These are phyloP conservation scores for Chlorodrepanis virens DNA, from an alignment of 2,113 vertebrate species.

Conservation along the genomic window DNA sequence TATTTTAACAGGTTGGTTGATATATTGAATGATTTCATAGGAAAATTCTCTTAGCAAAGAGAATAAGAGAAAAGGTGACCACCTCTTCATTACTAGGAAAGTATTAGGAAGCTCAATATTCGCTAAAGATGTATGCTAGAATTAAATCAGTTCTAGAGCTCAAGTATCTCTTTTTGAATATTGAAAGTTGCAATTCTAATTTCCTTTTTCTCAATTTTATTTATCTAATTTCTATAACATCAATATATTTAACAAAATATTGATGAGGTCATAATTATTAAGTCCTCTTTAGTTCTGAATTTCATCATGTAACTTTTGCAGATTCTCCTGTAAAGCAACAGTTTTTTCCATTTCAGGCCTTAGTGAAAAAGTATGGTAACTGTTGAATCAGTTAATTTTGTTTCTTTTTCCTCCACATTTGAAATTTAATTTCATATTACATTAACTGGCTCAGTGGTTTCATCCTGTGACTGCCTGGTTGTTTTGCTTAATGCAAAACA, in stretches of 20 bases:
- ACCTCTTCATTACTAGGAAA: neutral
- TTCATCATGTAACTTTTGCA: neutral
- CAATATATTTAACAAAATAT: neutral
- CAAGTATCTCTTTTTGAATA: neutral
- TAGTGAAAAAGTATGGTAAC: neutral
- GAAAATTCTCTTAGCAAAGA: neutral
- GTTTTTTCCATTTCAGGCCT: neutral
- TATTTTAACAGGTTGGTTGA: neutral
- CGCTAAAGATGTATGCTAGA: neutral
- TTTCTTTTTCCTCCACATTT: neutral
- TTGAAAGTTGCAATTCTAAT: neutral
- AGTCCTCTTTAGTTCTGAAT: neutral
- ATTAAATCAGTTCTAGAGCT: neutral
- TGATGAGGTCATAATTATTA: rapidly evolving
- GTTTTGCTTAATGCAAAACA: neutral
- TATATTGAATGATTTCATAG: neutral
- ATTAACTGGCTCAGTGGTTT: neutral
- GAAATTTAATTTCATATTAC: neutral
- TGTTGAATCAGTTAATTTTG: neutral
- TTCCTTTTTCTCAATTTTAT: neutral
- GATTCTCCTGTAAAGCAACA: neutral
- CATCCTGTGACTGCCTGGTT: neutral
- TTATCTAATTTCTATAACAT: neutral
- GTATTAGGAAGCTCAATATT: neutral
- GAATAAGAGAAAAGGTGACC: neutral